Base-by-base conservation (phyloP, 2,797 vertebrate species). In the Sphaeramia orbicularis region DNA sequence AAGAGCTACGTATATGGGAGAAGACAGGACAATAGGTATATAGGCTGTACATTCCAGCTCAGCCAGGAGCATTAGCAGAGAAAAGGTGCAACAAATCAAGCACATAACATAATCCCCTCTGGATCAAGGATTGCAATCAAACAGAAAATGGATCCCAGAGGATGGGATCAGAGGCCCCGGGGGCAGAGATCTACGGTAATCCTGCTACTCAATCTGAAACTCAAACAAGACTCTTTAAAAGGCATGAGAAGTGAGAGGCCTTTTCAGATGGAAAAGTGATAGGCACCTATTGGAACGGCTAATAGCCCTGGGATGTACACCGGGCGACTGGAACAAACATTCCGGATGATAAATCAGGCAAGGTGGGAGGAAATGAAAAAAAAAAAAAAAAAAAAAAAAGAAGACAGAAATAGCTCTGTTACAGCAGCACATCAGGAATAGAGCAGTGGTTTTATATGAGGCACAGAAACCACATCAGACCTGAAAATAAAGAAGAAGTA, bases 281-380 rank as follows among this genome's bases (percentile, higher is more conserved):
- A 35, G 21, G 42, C 55, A 71, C 43, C 63, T 68, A 63, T 30
- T 66, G 83, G 80, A 86, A 67, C 71, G 59, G 24, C 57, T 76
- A 74, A 80, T 44, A 57, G 71, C 65, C 81, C 44, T 32, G 21
- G 58, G 80, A 84, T 56, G 65, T 74, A 56, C 59, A 49, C 59
- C 10, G 73, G 71, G 59, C 88, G 70, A 87, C 87, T 83, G 81
- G 75, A 89, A 82, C 66, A 75, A 86, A 73, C 73, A 71, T 54
- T 75, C 35, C 52, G 0, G 11, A 67, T 11, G 11, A 86, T 89
- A 85, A 89, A 88, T 90, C 74, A 61, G 68, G 38, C 18, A 42
- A 35, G 72, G 53, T 72, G 72, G 74, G 76, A 77, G 52, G 74
- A 59, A 32, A 56, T 59, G 27, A 72, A 78, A 56, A 70, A 58